Percentiles rank a stretch among this genome's conserved stretches.
These are phyloP conservation scores for Pomacea canaliculata DNA, from an alignment of 2,888 invertebrate species.

Conservation along the genomic window DNA sequence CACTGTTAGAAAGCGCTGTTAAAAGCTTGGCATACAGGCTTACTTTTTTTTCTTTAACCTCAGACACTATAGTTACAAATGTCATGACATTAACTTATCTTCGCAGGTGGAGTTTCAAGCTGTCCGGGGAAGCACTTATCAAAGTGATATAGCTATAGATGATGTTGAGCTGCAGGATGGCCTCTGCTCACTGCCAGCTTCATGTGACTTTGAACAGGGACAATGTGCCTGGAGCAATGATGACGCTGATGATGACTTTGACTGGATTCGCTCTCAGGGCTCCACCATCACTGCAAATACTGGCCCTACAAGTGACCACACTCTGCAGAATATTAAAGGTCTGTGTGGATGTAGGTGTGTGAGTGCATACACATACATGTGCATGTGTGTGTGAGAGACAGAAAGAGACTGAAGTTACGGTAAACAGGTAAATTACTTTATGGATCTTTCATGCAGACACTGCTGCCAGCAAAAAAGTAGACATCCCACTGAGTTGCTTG, in stretches of 20 bases:
- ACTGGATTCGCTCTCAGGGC: conserved; percentile 57
- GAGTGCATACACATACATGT: neutral
- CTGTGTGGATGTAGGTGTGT: conserved; percentile 48
- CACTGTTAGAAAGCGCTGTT: no score
- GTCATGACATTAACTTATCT: no score
- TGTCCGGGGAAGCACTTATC: no score
- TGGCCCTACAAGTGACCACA: conserved; percentile 60
- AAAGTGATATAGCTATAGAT: no score
- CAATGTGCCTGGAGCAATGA: conserved; percentile 62
- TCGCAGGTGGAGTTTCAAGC: no score
- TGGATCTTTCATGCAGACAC: no score
- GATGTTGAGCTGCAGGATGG: no score
- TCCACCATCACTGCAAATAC: conserved; percentile 55
- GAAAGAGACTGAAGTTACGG: no score
- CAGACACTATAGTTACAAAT: no score
- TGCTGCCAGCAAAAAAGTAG: conserved; percentile 41
- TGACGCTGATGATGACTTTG: conserved; percentile 52
- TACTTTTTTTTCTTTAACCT: no score
- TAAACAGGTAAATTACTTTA: neutral
- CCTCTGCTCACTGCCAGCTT: conserved; percentile 23
- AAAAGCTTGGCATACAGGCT: no score
- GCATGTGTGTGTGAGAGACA: neutral
- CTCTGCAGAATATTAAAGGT: conserved; percentile 51
- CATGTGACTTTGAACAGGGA: conserved; percentile 59
- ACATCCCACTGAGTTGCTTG: conserved; percentile 28